Percentiles rank a stretch among this genome's conserved stretches.
phyloP scores from a whole-genome alignment of 92 coral and sea anemone genomes.

The Desmophyllum pertusum region DNA sequence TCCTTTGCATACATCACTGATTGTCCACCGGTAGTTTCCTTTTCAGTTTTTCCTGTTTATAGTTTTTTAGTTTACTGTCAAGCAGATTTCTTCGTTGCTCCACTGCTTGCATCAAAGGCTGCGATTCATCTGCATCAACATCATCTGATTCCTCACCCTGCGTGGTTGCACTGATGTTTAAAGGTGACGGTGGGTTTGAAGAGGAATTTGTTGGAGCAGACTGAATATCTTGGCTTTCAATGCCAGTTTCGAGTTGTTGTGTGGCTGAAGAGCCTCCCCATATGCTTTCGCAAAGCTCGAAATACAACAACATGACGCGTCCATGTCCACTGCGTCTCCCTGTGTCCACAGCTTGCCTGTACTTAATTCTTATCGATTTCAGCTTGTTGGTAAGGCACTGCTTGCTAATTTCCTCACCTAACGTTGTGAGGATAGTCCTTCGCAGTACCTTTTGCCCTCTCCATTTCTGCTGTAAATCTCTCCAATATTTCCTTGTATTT shows the following conservation, averaged over 20 bases:
- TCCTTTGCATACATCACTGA: slow-evolving; percentile 24
- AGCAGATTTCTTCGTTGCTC: slow-evolving; percentile 16
- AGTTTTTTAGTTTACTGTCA: slow-evolving; percentile 14
- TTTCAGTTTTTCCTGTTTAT: slow-evolving; percentile 30
- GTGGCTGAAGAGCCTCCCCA: slow-evolving; percentile 71
- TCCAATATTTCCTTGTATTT: slow-evolving; percentile 24
- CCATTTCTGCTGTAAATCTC: slow-evolving; percentile 1
- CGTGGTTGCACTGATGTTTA: too few species aligned
- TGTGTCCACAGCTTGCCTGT: slow-evolving; percentile 33
- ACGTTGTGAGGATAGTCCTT: slow-evolving; percentile 41
- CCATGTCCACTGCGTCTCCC: slow-evolving; percentile 50
- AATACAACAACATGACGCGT: slow-evolving; percentile 46
- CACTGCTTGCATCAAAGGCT: slow-evolving; percentile 15
- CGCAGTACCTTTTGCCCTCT: slow-evolving; percentile 13
- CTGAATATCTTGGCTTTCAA: slow-evolving; percentile 24
- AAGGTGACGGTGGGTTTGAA: too few species aligned
- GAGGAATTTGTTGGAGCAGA: too few species aligned
- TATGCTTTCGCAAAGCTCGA: slow-evolving; percentile 51
- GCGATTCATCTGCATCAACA: too few species aligned
- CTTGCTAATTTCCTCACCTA: slow-evolving; percentile 28
- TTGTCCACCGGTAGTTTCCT: slow-evolving; percentile 20
- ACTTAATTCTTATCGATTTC: slow-evolving; percentile 37
- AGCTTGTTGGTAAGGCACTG: slow-evolving; percentile 22
- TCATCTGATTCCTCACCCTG: too few species aligned
- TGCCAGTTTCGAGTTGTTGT: slow-evolving; percentile 17